A percentile compares a stretch with the other conserved stretches of the same genome.
These are phyloP conservation scores for Phrynosoma platyrhinos DNA, from an alignment of 2,113 vertebrate species.

Conservation along the genomic window DNA sequence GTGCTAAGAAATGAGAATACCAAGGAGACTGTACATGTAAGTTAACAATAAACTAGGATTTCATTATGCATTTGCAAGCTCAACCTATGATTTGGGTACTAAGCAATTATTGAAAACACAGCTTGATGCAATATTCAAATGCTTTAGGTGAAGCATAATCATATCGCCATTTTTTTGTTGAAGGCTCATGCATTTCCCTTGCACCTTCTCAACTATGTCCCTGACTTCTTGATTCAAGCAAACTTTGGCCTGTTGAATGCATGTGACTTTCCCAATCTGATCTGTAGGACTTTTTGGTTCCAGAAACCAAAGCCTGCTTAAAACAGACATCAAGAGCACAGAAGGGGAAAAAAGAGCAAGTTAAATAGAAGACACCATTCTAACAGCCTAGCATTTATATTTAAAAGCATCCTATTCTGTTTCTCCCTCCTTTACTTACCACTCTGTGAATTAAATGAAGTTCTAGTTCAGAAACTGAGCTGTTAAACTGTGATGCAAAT, in stretches of 20 bases:
- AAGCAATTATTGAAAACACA: not conserved
- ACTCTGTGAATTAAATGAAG: constrained; percentile 93
- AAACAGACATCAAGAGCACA: no score
- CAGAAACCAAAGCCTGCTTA: not conserved
- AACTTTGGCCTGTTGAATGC: not conserved
- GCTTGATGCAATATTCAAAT: not conserved
- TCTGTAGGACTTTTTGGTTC: not conserved
- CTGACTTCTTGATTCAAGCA: not conserved
- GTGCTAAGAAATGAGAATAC: not conserved
- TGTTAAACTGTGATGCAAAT: constrained; percentile 94
- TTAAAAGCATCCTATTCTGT: not conserved
- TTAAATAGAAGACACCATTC: not conserved
- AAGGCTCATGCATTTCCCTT: not conserved
- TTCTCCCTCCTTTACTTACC: constrained; percentile 76
- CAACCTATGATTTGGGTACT: not conserved
- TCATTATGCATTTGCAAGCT: not conserved
- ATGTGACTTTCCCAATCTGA: not conserved
- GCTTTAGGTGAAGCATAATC: no score
- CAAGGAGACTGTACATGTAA: not conserved
- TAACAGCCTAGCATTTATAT: not conserved
- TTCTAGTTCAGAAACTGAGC: constrained; percentile 92
- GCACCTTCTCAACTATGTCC: not conserved
- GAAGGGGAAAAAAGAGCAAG: not conserved
- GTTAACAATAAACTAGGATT: not conserved
- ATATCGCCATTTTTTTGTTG: no score